phyloP scores from a whole-genome alignment of 2,113 vertebrate genomes.

The Montifringilla adamsi region DNA sequence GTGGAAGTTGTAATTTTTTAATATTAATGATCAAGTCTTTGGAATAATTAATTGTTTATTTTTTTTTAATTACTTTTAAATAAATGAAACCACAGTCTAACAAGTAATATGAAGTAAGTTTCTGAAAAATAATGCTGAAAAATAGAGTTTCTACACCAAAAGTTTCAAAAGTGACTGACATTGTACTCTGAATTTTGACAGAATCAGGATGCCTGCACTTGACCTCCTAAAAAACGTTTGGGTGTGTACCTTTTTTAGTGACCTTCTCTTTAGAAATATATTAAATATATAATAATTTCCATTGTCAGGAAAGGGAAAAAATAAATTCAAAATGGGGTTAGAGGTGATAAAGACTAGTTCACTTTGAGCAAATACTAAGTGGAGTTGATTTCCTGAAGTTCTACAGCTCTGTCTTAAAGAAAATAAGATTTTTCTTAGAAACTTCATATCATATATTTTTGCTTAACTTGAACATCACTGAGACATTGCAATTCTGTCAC shows the following conservation, averaged over 20 bases:
- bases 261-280: neutral
- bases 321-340: neutral
- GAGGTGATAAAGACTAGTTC: neutral
- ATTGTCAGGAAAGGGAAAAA: neutral
- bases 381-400: neutral
- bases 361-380: neutral
- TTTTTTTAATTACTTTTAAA: neutral
- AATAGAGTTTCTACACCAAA: neutral
- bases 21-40: neutral
- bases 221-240: neutral
- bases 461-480: neutral
- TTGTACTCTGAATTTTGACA: neutral
- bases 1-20: neutral
- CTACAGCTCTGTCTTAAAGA: neutral
- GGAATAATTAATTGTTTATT: neutral
- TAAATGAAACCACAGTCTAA: neutral
- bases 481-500: neutral
- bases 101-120: neutral
- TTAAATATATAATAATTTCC: neutral
- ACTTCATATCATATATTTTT: neutral
- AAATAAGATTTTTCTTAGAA: neutral
- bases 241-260: neutral
- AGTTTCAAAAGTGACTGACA: neutral
- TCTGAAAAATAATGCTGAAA: neutral
- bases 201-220: neutral